These are phyloP conservation scores for Molossus alvarezi DNA, from an alignment of 2,797 vertebrate species.

Conservation along the genomic window DNA sequence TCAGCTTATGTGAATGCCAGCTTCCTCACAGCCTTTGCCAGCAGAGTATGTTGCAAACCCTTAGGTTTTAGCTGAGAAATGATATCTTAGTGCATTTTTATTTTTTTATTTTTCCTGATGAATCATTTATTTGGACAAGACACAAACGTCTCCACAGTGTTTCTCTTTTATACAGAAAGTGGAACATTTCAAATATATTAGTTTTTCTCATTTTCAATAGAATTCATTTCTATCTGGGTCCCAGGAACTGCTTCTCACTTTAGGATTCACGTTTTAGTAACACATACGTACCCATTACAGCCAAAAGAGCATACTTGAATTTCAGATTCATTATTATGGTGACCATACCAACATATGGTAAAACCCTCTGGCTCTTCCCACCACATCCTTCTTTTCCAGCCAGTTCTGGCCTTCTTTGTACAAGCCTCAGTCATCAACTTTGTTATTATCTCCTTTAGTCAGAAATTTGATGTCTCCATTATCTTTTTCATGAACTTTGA, in stretches of 20 bases:
- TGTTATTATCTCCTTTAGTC: conserved; percentile 92
- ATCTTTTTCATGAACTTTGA: conserved; percentile 92
- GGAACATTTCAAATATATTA: conserved; percentile 89
- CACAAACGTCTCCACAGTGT: conserved; percentile 80
- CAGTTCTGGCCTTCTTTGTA: conserved; percentile 92
- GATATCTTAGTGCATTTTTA: neutral
- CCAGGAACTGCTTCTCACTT: conserved; percentile 67
- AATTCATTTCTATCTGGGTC: conserved; percentile 75
- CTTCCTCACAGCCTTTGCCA: neutral
- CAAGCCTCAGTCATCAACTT: conserved; percentile 91
- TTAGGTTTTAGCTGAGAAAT: neutral
- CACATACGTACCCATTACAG: conserved; percentile 92
- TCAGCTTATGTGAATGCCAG: neutral
- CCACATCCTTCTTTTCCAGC: conserved; percentile 91
- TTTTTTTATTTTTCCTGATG: conserved; percentile 63
- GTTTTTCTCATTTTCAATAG: conserved; percentile 73
- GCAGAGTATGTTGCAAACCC: neutral
- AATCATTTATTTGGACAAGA: conserved; percentile 88
- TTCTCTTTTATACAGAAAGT: conserved; percentile 81
- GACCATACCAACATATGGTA: conserved; percentile 93
- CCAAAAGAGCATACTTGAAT: conserved; percentile 93
- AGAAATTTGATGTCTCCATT: conserved; percentile 92
- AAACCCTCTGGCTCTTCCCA: conserved; percentile 91
- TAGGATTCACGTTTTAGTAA: conserved; percentile 92
- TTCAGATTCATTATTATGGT: conserved; percentile 94